Evolutionary conservation across 2,888 invertebrate genomes (phyloP).

Genomic region (Alcis repandata): DNA sequence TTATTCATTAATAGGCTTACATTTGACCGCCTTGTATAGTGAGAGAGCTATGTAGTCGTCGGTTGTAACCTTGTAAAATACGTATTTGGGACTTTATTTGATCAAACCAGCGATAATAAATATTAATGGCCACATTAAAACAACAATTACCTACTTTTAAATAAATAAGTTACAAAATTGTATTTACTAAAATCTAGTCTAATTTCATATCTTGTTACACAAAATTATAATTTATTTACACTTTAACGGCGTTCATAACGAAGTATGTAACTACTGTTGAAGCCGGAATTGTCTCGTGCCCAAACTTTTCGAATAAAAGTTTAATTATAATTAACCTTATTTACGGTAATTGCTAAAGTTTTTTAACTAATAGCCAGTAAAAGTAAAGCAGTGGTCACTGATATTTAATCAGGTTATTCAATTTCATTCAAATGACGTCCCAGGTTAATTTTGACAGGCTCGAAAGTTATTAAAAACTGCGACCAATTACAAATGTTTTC

Average conservation of each 20-base stretch:
- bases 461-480: not conserved
- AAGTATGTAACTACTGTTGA: not conserved
- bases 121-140: too few species aligned
- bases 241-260: slow-evolving; percentile 1
- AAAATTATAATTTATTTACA: not conserved
- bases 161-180: too few species aligned
- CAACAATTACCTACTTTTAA: too few species aligned
- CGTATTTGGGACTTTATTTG: too few species aligned
- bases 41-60: too few species aligned
- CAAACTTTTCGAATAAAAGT: slow-evolving; percentile 31
- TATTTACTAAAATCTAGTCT: too few species aligned
- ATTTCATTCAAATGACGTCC: slow-evolving; percentile 16
- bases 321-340: slow-evolving; percentile 26
- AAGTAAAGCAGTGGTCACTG: slow-evolving; percentile 31
- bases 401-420: slow-evolving; percentile 12
- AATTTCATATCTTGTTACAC: not conserved
- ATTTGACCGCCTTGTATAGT: too few species aligned
- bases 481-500: not conserved
- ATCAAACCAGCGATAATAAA: too few species aligned
- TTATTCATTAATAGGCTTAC: too few species aligned
- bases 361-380: slow-evolving; percentile 16
- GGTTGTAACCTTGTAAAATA: too few species aligned
- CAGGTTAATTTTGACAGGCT: slow-evolving; percentile 6
- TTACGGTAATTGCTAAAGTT: slow-evolving; percentile 31
- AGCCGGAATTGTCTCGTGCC: slow-evolving; percentile 6